Evolutionary conservation across 1,140 invertebrate genomes (phyloP), one percentile per base, ranked within the genome.

Genomic region (Danaus plexippus): DNA sequence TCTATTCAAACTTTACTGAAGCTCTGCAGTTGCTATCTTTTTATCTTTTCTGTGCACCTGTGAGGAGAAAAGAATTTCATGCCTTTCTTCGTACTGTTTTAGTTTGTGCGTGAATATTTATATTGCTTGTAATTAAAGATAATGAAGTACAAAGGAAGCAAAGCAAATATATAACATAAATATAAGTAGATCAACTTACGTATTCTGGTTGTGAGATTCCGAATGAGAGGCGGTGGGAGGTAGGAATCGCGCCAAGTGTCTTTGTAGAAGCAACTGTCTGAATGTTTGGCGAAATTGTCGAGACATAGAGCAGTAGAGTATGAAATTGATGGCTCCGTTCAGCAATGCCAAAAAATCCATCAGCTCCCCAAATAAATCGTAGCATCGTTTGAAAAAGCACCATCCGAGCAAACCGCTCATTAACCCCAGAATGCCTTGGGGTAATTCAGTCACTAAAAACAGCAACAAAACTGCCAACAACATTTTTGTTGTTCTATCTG

Each of bases 241-340:
- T 32, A 77, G 51, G 63, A 77, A 83, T 9, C 74, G 88, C 64
- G 57, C 88, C 58, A 77, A 85, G 57, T 65, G 89, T 62, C 73
- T 89, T 74, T 87, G 87, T 58, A 87, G 71, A 63, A 97, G 94
- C 42, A 96, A 71, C 56, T 92, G 90, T 3, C 92, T 90, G 73
- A 97, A 98, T 1, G 95, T 97, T 47, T 92, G 90, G 10, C 97
- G 89, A 80, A 98, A 98, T 88, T 97, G 96, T 47, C 94, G 89
- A 44, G 94, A 96, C 97, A 98, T 98, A 22, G 93, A 92, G 66
- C 96, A 98, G 77, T 98, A 98, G 7, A 98, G 89, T 45, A 98
- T 93, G 77, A 98, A 98, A 75, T 97, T 98, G 45, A 98, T 93
- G 8, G 95, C 94, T 7, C 95, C 95, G 85, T 98, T 98, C 52